Evolutionary conservation across 2,888 invertebrate species (phyloP).

Genomic region (Cephus spinipes): DNA sequence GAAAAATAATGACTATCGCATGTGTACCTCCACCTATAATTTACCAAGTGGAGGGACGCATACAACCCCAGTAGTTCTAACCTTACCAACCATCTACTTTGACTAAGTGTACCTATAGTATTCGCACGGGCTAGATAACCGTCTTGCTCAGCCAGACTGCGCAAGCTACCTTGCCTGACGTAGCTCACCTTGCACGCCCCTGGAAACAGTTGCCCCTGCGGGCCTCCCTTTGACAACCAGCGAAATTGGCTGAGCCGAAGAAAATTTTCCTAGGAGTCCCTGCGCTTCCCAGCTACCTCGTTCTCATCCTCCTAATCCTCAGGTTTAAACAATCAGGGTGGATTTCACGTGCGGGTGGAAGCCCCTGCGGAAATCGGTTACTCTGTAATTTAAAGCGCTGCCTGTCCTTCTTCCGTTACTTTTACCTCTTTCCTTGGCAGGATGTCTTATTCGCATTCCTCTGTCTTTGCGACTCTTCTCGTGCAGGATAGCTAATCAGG

Average conservation of each 20-base stretch:
- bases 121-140: background rate
- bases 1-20: conserved; percentile 37
- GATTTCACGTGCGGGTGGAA: background rate
- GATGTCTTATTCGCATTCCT: background rate
- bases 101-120: background rate
- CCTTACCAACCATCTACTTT: background rate
- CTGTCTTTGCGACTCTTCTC: background rate
- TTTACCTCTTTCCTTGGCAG: background rate
- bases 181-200: background rate
- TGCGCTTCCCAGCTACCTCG: background rate
- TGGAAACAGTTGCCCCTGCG: background rate
- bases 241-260: background rate
- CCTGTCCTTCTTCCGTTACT: background rate
- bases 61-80: background rate
- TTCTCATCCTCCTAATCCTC: background rate
- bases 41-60: conserved; percentile 27
- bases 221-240: background rate
- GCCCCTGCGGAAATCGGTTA: background rate
- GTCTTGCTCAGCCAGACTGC: background rate
- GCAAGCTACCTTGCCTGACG: background rate
- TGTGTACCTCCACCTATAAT: conserved; percentile 41
- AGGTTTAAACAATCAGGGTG: background rate
- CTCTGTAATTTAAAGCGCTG: background rate
- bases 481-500: background rate
- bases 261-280: background rate